Evolutionary conservation across 2,888 invertebrate genomes (phyloP), one percentile per base, ranked within the genome.

Genomic region (Dorcus parallelipipedus): DNA sequence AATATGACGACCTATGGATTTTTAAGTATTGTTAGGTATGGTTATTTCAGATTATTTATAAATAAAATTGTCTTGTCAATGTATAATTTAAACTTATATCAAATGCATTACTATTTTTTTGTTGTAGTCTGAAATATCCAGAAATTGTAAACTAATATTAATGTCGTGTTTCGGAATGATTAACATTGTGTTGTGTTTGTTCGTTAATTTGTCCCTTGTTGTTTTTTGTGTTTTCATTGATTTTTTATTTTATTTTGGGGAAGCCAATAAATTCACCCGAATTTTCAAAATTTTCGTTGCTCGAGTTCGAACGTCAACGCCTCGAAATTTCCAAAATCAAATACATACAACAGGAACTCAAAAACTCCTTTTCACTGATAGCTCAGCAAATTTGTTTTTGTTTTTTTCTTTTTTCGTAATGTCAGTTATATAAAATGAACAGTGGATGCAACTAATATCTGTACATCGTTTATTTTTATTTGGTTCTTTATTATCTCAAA

Each of bases 201-300:
- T 67, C 65, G 68, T 73, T 64, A 62, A 62, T 59, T 76, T 75
- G 74, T 76, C 75, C 73, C 74, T 76, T 74, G 73, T 76, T 72
- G 76, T 74, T 71, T 76, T 70, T 74, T 75, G 74, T 76, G 74
- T 71, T 67, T 67, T 53, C 48, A 53, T 40, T 57, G 43, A 58
- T 58, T 66, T 60, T 59, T 63, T 59, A 63, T 61, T 63, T 64
- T 50, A 50, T 60, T 56, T 73, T 73, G 74, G 74, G 74, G 73
- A 71, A 73, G 75, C 74, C 74, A 74, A 58, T 40, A 45, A 41
- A 40, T 14, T 33, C 26, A 33, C 26, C 26, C 26, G 26, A 33
- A 33, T 33, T 6, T 33, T 33, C 26, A 1, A 33, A 33, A 33
- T 33, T 33, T 33, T 33, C 26, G 26, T 33, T 33, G 26, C 26